Base-by-base conservation (phyloP, 2,797 vertebrate species). In the Gymnodraco acuticeps region DNA sequence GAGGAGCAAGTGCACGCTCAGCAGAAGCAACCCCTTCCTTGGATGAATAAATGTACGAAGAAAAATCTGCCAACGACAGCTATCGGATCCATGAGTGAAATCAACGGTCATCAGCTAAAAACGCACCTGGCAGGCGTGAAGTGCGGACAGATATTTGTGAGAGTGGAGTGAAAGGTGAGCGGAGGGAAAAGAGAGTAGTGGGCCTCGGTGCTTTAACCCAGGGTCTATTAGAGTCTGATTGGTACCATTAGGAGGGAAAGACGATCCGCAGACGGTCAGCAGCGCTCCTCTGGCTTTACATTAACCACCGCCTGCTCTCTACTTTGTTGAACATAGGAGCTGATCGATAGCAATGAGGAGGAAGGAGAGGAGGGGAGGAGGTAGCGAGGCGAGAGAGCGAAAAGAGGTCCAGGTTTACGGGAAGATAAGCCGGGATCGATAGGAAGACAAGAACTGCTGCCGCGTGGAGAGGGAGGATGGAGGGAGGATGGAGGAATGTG, bases 401-500 rank as follows among this genome's bases (percentile, higher is more conserved):
- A 62, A 75, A 72, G 56, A 80, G 72, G 67, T 78, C 81, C 82
- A 83, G 83, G 83, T 92, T 93, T 92, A 93, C 83, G 83, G 91
- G 89, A 92, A 91, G 93, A 91, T 91, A 91, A 92, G 84, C 80
- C 19, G 23, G 71, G 86, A 94, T 94, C 92, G 75, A 95, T 94
- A 65, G 60, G 71, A 79, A 91, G 88, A 86, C 81, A 85, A 84
- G 81, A 81, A 75, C 77, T 77, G 82, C 78, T 86, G 90, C 75
- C 64, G 78, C 47, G 69, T 51, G 59, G 81, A 75, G 64, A 74
- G 80, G 64, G 27, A 5, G 4, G 27, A 27, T 27, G 23, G 23
- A 27, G 23, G 23, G 79, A 84, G 84, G 87, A 91, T 13, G 75
- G 90, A 89, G 90, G 88, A 89, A 91, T 88, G 83, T 56, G 52